These are phyloP conservation scores for Amphilophus citrinellus DNA, from an alignment of 2,113 vertebrate species.

Conservation along the genomic window DNA sequence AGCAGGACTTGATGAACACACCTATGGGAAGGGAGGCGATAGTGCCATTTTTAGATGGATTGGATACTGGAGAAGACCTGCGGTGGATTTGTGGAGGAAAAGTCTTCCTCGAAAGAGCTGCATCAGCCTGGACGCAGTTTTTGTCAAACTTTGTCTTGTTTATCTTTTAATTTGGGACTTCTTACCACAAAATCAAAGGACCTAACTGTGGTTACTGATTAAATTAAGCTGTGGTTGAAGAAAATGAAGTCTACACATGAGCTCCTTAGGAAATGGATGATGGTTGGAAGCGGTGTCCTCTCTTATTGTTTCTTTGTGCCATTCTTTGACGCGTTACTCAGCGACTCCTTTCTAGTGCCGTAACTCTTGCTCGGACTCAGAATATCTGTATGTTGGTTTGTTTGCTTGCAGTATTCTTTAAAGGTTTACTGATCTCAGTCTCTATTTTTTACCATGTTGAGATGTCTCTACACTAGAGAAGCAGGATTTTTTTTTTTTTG, in stretches of 20 bases:
- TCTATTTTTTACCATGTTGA: slow-evolving; percentile 32
- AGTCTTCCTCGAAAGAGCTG: slow-evolving; percentile 43
- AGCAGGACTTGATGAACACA: slow-evolving; percentile 1
- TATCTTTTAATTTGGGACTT: slow-evolving; percentile 6
- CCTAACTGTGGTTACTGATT: not conserved
- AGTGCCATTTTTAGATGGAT: not conserved
- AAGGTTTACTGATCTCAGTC: slow-evolving; percentile 37
- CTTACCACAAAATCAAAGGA: slow-evolving; percentile 10
- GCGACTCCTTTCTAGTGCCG: slow-evolving; percentile 29
- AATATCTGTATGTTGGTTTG: not conserved
- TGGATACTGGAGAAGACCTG: not conserved
- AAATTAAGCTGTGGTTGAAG: slow-evolving; percentile 4
- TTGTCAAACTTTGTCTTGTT: slow-evolving; percentile 8
- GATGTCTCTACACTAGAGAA: slow-evolving; percentile 32
- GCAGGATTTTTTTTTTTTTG: slow-evolving; percentile 26
- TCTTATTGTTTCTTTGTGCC: slow-evolving; percentile 59
- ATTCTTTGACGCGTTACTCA: slow-evolving; percentile 26
- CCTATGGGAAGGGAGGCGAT: not conserved
- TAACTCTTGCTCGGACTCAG: slow-evolving; percentile 12
- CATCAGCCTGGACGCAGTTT: slow-evolving; percentile 31
- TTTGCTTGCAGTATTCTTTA: slow-evolving; percentile 51
- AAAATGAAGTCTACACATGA: slow-evolving; percentile 42
- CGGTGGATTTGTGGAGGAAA: not conserved
- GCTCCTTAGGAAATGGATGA: slow-evolving; percentile 13
- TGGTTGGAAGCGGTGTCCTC: slow-evolving; percentile 8